A percentile compares a stretch with the other conserved stretches of the same genome.
Evolutionary conservation across 2,888 invertebrate species (phyloP).

Genomic region (Microctonus brassicae): DNA sequence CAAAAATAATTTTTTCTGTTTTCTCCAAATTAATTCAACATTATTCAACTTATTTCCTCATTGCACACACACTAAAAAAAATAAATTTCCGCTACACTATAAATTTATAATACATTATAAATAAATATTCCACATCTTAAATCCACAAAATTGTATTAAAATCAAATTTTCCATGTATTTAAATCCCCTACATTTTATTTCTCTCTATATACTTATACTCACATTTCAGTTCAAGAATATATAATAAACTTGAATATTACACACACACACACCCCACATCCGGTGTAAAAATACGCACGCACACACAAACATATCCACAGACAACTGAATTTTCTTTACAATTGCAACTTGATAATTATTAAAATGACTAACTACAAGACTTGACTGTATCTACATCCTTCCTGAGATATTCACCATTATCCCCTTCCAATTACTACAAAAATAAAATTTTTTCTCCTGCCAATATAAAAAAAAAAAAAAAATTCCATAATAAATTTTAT

Average conservation of each 20-base stretch:
- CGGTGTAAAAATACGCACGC: constrained; percentile 28
- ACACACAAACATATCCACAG: too few species aligned
- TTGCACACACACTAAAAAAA: too few species aligned
- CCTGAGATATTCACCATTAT: background rate
- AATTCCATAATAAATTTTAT: background rate
- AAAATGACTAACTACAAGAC: background rate
- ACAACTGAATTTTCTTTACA: constrained; percentile 18
- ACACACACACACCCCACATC: constrained; percentile 25
- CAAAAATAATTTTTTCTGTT: too few species aligned
- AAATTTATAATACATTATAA: too few species aligned
- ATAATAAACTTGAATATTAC: background rate
- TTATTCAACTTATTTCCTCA: too few species aligned
- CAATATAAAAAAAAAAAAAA: background rate
- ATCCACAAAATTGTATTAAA: too few species aligned
- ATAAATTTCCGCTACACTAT: too few species aligned
- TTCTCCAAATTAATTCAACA: too few species aligned
- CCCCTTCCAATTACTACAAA: background rate
- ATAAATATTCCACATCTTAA: too few species aligned
- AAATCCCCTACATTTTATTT: background rate
- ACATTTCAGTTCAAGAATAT: background rate
- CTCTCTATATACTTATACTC: too few species aligned
- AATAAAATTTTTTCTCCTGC: background rate
- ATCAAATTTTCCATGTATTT: too few species aligned
- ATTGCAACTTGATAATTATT: constrained; percentile 21
- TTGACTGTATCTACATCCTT: background rate